A percentile compares a stretch with the other conserved stretches of the same genome.
These are phyloP conservation scores for Melanotaenia pygmaea DNA, from an alignment of 2,797 vertebrate species.

Conservation along the genomic window DNA sequence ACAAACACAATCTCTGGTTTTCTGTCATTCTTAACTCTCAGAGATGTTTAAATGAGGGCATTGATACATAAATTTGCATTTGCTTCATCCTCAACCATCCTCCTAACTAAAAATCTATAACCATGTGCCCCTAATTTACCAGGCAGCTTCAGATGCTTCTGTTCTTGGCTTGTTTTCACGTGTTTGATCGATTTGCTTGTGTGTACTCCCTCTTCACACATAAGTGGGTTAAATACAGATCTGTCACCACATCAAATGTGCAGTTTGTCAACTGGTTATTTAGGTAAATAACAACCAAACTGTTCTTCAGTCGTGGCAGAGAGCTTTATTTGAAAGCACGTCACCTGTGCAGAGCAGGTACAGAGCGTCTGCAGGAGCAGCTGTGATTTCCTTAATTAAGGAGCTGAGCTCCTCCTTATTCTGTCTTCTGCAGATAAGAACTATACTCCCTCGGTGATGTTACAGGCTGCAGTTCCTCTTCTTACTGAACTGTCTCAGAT, in stretches of 20 bases:
- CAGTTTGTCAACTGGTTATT: conserved; percentile 32
- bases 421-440: conserved; percentile 58
- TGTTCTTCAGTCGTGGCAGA: background rate
- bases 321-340: conserved; percentile 7
- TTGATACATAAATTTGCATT: conserved; percentile 75
- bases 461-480: conserved; percentile 24
- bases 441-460: conserved; percentile 65
- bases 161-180: conserved; percentile 43
- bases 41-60: conserved; percentile 69
- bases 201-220: conserved; percentile 31
- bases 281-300: conserved; percentile 18
- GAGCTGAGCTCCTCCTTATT: conserved; percentile 15
- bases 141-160: conserved; percentile 43
- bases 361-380: conserved; percentile 6
- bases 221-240: conserved; percentile 32
- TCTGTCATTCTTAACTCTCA: conserved; percentile 52
- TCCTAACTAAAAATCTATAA: conserved; percentile 58
- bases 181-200: conserved; percentile 33
- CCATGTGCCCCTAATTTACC: conserved; percentile 52
- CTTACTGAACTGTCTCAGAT: conserved; percentile 15
- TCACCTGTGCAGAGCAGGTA: conserved; percentile 12
- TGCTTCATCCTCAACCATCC: conserved; percentile 57
- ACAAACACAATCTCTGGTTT: conserved; percentile 44
- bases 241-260: conserved; percentile 19
- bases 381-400: conserved; percentile 26